Evolutionary conservation across 2,113 vertebrate species (phyloP), one percentile per base, ranked within the genome.

Genomic region (Ovis aries): DNA sequence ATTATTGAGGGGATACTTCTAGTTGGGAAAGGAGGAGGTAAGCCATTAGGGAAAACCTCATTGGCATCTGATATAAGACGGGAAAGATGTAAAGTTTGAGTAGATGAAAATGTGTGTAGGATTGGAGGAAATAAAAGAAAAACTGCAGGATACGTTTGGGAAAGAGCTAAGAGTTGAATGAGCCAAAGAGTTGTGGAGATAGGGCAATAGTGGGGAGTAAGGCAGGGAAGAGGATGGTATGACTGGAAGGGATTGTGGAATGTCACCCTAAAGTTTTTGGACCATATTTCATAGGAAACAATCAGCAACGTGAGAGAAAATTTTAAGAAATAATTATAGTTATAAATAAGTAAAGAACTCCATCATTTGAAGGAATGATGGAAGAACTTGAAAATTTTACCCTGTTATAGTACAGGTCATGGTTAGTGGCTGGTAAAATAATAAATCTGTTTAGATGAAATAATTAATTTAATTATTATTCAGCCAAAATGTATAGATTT

Each of bases 121-220:
- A 52, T 2, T 81, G 2, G 23, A 60, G 83, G 27, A 77, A 53
- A n/a, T 0, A 53, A 53, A n/a, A 81, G 59, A 17, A n/a, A 15
- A 60, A 89, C 3, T 48, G 1, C 40, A 74, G 43, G 53, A 15
- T 40, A 40, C 0, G 1, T 43, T 31, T 89, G 36, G 33, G 9
- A 40, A 59, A 16, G 43, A 88, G 12, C 5, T 40, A 21, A 16
- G 13, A 36, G 29, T 4, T 62, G n/a, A 8, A 17, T 1, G 13
- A 21, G 23, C 13, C 9, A 25, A n/a, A 45, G 2, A 19, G 2
- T 2, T 14, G 17, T 7, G 12, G 33, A 43, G 12, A 3, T 7
- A 19, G 15, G 33, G 40, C 21, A 48, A n/a, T 0, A n/a, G 64
- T 3, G 15, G 64, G 77, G 9, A 9, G 9, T 7, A 48, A 43